A percentile compares a stretch with the other conserved stretches of the same genome.
Conservation (phyloP, 2,113 vertebrate species). For the Pionites leucogaster region DNA sequence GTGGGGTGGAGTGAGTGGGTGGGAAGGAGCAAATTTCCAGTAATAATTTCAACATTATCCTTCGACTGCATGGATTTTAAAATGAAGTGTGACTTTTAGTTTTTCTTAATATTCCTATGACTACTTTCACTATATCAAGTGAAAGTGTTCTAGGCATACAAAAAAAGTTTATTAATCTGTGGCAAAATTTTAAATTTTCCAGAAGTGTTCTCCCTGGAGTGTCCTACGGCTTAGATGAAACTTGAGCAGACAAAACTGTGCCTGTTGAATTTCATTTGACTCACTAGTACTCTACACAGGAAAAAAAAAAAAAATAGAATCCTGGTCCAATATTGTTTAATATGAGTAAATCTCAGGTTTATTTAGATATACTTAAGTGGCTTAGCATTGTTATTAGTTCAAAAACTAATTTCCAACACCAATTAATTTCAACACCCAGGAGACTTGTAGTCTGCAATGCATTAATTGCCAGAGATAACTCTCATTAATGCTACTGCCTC, state of each 20-base stretch:
- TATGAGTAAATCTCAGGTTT: neutral
- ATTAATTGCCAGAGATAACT: neutral
- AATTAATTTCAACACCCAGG: neutral
- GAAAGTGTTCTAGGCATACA: neutral
- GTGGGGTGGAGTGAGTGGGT: accelerated
- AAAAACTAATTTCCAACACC: neutral
- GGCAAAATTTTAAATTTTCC: neutral
- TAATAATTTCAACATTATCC: neutral
- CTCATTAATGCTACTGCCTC: neutral
- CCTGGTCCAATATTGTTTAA: neutral
- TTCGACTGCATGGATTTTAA: neutral
- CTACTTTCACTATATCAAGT: neutral
- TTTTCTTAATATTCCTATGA: neutral
- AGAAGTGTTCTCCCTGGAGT: neutral
- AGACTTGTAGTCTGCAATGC: neutral
- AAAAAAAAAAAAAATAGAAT: neutral
- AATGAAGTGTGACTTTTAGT: neutral
- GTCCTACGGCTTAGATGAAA: neutral
- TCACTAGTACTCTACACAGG: neutral
- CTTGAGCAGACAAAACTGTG: neutral
- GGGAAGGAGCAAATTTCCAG: neutral
- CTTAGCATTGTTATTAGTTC: neutral
- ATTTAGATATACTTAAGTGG: neutral
- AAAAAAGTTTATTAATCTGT: neutral
- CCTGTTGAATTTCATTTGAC: neutral